A percentile compares a stretch with the other conserved stretches of the same genome.
Evolutionary conservation across 2,113 vertebrate species (phyloP).

Genomic region (Diadophis punctatus): DNA sequence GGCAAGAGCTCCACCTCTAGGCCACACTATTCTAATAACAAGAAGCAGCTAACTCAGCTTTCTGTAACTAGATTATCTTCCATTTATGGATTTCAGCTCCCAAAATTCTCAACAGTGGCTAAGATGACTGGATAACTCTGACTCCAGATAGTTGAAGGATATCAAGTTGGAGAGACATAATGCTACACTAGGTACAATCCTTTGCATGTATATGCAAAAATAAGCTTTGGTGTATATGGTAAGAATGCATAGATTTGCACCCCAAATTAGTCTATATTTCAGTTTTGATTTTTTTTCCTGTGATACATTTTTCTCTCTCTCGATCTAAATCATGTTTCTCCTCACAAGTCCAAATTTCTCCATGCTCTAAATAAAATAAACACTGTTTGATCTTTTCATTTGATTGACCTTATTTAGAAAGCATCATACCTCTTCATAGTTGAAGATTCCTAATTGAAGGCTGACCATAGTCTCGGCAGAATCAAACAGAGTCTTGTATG

Average conservation of each 20-base stretch:
- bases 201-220: not conserved
- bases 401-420: not conserved
- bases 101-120: not conserved
- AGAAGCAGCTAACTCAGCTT: not conserved
- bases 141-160: not conserved
- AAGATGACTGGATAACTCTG: not conserved
- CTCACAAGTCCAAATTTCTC: not conserved
- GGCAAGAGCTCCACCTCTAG: too few relatives aligned
- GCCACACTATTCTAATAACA: not conserved
- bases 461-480: conserved; percentile 88
- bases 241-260: not conserved
- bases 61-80: not conserved
- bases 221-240: not conserved
- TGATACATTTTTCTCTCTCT: not conserved
- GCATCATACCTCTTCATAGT: conserved; percentile 87
- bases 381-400: not conserved
- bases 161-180: not conserved
- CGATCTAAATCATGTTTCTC: not conserved
- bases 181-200: not conserved
- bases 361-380: not conserved
- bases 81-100: not conserved
- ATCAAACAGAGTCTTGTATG: conserved; percentile 87
- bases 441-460: conserved; percentile 94
- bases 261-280: not conserved
- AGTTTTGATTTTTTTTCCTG: not conserved